phyloP scores from a whole-genome alignment of 2,797 vertebrate species.

The Petrocephalus schoutedeni region DNA sequence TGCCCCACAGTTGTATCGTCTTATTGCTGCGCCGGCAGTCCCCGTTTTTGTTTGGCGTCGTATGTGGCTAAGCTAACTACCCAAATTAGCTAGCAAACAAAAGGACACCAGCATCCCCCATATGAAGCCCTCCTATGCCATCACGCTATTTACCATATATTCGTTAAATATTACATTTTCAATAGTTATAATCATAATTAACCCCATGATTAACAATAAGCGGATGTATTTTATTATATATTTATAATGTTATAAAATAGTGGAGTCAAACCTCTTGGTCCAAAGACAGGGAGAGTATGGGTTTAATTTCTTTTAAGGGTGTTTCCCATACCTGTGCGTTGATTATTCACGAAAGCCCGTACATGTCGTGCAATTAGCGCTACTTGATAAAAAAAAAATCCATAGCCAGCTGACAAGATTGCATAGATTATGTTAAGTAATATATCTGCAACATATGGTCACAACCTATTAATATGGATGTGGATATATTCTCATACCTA shows the following conservation, averaged over 20 bases:
- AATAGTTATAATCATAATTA: neutral
- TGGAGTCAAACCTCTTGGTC: neutral
- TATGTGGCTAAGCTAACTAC: neutral
- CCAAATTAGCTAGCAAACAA: constrained; percentile 2
- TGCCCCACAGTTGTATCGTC: neutral
- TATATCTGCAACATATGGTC: neutral
- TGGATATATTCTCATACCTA: neutral
- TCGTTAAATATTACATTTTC: neutral
- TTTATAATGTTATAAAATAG: neutral
- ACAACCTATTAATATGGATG: neutral
- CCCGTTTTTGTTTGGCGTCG: neutral
- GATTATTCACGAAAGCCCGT: neutral
- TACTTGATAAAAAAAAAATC: neutral
- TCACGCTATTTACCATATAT: neutral
- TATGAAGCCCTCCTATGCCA: neutral
- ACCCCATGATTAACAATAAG: neutral
- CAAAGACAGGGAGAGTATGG: neutral
- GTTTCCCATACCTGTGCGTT: neutral
- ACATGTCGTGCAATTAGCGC: neutral
- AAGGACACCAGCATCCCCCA: neutral
- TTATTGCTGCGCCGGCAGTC: neutral
- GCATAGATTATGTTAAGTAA: neutral
- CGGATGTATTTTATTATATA: neutral
- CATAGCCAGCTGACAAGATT: neutral
- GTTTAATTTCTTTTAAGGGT: neutral